phyloP scores from a whole-genome alignment of 2,797 vertebrate species.

The Neosalanx taihuensis region DNA sequence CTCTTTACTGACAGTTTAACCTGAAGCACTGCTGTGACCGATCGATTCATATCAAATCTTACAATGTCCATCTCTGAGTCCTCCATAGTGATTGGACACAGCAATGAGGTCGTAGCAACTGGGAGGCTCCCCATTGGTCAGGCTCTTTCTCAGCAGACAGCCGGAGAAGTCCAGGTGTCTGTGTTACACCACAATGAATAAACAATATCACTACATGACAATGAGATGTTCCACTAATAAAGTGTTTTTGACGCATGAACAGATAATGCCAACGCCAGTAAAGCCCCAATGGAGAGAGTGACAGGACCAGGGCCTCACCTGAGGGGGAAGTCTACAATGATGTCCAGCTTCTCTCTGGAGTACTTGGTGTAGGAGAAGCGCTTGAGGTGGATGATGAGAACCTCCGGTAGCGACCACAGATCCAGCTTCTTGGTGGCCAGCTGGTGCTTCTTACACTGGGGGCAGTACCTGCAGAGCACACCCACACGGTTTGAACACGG shows the following conservation, averaged over 20 bases:
- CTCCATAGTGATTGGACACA: conserved; percentile 88
- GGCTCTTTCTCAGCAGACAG: conserved; percentile 77
- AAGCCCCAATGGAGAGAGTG: neutral
- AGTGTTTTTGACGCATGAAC: neutral
- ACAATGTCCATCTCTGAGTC: conserved; percentile 87
- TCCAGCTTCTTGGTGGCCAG: conserved; percentile 89
- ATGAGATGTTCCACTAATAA: neutral
- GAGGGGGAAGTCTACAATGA: conserved; percentile 84
- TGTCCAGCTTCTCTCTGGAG: conserved; percentile 86
- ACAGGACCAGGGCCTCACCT: conserved; percentile 60
- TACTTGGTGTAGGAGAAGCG: conserved; percentile 87
- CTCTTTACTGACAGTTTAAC: neutral
- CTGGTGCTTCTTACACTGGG: conserved; percentile 84
- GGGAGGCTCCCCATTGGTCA: conserved; percentile 68
- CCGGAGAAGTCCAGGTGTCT: conserved; percentile 83
- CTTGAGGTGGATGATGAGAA: conserved; percentile 88
- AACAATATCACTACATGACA: neutral
- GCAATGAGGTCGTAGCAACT: conserved; percentile 87
- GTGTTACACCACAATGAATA: conserved; percentile 23
- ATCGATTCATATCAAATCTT: conserved; percentile 38
- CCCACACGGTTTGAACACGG: neutral
- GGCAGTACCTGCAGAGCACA: conserved; percentile 79
- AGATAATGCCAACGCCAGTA: neutral
- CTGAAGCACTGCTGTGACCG: neutral
- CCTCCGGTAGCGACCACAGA: conserved; percentile 85